A percentile compares a stretch with the other conserved stretches of the same genome.
Evolutionary conservation across 2,888 invertebrate species (phyloP).

Genomic region (Leucophenga maculata): DNA sequence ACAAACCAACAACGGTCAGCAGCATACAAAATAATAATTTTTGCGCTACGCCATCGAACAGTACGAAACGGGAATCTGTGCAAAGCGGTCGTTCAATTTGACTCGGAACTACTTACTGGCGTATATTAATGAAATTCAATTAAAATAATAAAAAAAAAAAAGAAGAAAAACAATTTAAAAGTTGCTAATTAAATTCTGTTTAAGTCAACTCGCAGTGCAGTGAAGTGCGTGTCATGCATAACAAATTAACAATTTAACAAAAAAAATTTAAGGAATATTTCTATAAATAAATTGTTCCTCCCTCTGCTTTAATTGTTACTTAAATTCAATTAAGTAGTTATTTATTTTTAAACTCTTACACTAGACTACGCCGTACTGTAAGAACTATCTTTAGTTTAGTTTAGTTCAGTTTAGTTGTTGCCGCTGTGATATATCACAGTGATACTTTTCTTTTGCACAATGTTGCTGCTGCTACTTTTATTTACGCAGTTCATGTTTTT

Average conservation of each 20-base stretch:
- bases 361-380: no score
- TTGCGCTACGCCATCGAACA: conserved; percentile 44
- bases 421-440: no score
- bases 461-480: conserved; percentile 42
- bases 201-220: not conserved
- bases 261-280: not conserved
- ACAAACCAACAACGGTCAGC: not conserved
- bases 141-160: not conserved
- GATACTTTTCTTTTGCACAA: conserved; percentile 34
- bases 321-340: conserved; percentile 6
- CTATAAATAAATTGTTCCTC: not conserved
- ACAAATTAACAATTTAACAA: not conserved
- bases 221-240: conserved; percentile 14
- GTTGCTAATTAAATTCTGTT: not conserved
- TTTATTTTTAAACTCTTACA: not conserved
- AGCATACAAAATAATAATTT: conserved; percentile 1
- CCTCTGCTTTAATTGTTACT: not conserved
- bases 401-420: no score
- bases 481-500: conserved; percentile 57
- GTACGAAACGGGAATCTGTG: conserved; percentile 66
- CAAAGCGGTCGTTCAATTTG: conserved; percentile 49
- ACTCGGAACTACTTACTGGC: conserved; percentile 41
- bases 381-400: no score
- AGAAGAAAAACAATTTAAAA: not conserved
- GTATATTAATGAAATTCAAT: not conserved